These are phyloP conservation scores for Macaria liturata DNA, from an alignment of 2,888 invertebrate species.

Conservation along the genomic window DNA sequence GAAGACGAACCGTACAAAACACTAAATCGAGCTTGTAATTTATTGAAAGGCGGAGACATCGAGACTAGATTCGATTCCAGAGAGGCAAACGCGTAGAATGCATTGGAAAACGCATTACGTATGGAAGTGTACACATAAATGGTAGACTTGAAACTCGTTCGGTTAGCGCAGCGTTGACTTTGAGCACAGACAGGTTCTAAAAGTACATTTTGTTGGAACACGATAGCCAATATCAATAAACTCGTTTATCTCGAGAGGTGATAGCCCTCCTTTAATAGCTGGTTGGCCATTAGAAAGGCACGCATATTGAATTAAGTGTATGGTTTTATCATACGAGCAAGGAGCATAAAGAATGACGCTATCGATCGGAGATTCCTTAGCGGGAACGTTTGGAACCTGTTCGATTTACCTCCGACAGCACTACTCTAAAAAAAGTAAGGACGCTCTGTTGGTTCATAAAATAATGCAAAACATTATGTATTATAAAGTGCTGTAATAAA, in stretches of 20 bases:
- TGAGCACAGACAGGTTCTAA: constrained; percentile 59
- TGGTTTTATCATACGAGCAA: constrained; percentile 14
- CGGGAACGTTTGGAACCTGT: constrained; percentile 1
- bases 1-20: constrained; percentile 27
- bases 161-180: constrained; percentile 55
- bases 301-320: constrained; percentile 21
- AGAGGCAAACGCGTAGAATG: constrained; percentile 58
- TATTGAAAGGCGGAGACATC: constrained; percentile 39
- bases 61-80: constrained; percentile 58
- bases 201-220: constrained; percentile 52
- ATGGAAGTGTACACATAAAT: constrained; percentile 48
- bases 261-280: constrained; percentile 58
- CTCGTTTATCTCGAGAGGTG: constrained; percentile 60
- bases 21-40: constrained; percentile 43
- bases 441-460: neutral
- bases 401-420: neutral
- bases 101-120: constrained; percentile 59
- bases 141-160: constrained; percentile 61
- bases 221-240: constrained; percentile 64
- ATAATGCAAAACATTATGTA: too few species aligned
- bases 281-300: constrained; percentile 46
- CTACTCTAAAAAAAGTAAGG: neutral
- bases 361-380: neutral
- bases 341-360: constrained; percentile 23
- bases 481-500: neutral